Conservation (phyloP, 2,797 vertebrate genomes). For the Melanogrammus aeglefinus region DNA sequence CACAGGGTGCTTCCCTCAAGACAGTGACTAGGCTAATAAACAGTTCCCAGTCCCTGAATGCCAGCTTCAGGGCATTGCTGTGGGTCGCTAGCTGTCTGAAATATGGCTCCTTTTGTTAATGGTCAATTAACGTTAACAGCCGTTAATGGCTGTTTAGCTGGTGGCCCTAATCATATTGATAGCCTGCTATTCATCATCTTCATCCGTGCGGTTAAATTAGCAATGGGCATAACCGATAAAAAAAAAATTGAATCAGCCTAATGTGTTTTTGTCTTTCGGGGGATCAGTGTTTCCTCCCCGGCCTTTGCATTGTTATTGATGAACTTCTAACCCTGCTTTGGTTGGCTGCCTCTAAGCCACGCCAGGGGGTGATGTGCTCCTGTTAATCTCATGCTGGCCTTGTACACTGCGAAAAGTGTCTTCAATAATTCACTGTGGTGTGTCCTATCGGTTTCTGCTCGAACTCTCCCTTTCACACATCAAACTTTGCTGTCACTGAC, state of each 20-base stretch:
- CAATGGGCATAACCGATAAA: neutral
- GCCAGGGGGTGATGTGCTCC: neutral
- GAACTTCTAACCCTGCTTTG: slow-evolving; percentile 29
- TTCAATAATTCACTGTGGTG: neutral
- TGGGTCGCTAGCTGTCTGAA: neutral
- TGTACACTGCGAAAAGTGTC: slow-evolving; percentile 30
- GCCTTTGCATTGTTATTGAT: slow-evolving; percentile 28
- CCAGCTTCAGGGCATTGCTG: neutral
- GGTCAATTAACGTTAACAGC: neutral
- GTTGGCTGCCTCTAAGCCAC: slow-evolving; percentile 21
- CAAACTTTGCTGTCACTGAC: neutral
- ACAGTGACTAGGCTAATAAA: neutral
- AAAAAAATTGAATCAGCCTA: neutral
- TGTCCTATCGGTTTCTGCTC: neutral
- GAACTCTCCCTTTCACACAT: neutral
- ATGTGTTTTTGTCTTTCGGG: slow-evolving; percentile 11
- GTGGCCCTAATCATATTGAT: neutral
- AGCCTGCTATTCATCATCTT: neutral
- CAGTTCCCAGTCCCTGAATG: neutral
- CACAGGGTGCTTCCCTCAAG: neutral
- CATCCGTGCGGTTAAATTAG: slow-evolving; percentile 14
- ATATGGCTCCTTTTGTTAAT: neutral
- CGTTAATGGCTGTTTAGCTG: slow-evolving; percentile 4
- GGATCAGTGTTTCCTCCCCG: slow-evolving; percentile 18
- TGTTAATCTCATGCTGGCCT: neutral